Evolutionary conservation across 2,888 invertebrate species (phyloP), one percentile per base, ranked within the genome.

Genomic region (Phlogophora meticulosa): DNA sequence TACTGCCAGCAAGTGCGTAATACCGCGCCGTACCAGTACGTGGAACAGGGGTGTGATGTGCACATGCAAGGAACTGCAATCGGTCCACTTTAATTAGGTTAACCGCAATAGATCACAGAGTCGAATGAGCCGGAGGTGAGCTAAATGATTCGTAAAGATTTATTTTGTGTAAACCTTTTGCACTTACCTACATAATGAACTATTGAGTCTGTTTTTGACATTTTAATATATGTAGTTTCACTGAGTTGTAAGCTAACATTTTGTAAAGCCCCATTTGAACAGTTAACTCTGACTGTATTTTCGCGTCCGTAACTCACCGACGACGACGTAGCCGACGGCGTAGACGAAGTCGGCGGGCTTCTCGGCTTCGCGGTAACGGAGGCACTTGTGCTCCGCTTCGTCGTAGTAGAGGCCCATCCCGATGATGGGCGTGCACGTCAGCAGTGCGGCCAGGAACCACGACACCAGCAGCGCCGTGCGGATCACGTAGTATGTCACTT

Each of bases 401-500:
- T 96, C 96, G 92, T 96, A 98, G 93, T 97, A 98, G 22, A 97
- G 94, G 2, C 98, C 98, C 83, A 98, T 96, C 43, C 98, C 98
- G 58, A 96, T 84, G 80, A 98, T 96, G 1, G 98, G 98, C 58
- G 97, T 94, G 90, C 97, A 97, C 17, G 98, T 98, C 70, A 98
- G 92, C 69, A 96, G 87, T 20, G 97, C 96, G 20, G 97, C 97
- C 83, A 96, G 95, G 74, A 96, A 87, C 97, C 98, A 97, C 70
- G 98, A 96, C 52, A 94, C 94, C 81, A 97, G 93, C 89, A 98
- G 96, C 68, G 97, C 96, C 85, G 96, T 96, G 81, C 97, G 97
- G 84, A 98, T 96, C 85, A 97, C 94, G 90, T 97, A 96, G 92
- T 97, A 97, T 70, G 98, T 98, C 86, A 98, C 97, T 93, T 98